A percentile compares a stretch with the other conserved stretches of the same genome.
Conservation (phyloP, 2,113 vertebrate species). For the Onychostruthus taczanowskii region DNA sequence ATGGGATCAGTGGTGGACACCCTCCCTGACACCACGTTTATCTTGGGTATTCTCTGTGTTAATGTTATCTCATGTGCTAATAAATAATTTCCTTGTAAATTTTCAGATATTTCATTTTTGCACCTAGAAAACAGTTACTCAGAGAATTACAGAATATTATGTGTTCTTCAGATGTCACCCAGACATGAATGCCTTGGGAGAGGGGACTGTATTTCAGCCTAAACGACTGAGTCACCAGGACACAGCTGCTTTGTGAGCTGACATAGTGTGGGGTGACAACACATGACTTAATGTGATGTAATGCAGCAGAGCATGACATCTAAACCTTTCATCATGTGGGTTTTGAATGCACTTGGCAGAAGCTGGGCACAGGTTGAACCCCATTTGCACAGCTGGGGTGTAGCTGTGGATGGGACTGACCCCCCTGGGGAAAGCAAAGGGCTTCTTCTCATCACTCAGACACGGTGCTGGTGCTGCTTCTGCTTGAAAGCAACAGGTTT, state of each 20-base stretch:
- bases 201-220: not conserved
- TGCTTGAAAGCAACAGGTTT: not conserved
- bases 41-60: not conserved
- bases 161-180: not conserved
- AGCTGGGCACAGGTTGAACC: fast-evolving
- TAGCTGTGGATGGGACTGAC: not conserved
- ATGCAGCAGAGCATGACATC: not conserved
- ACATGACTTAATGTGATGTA: not conserved
- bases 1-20: fast-evolving
- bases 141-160: not conserved
- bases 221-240: not conserved
- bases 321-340: not conserved
- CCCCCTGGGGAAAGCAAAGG: not conserved
- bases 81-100: not conserved
- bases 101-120: not conserved
- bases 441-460: not conserved
- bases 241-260: not conserved
- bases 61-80: not conserved
- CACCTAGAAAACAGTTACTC: not conserved
- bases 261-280: not conserved
- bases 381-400: not conserved
- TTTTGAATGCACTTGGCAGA: not conserved
- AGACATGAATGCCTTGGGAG: not conserved
- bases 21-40: not conserved
- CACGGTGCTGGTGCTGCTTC: not conserved